Conservation (phyloP, 2,888 invertebrate species). For the Petrolisthes manimaculis region DNA sequence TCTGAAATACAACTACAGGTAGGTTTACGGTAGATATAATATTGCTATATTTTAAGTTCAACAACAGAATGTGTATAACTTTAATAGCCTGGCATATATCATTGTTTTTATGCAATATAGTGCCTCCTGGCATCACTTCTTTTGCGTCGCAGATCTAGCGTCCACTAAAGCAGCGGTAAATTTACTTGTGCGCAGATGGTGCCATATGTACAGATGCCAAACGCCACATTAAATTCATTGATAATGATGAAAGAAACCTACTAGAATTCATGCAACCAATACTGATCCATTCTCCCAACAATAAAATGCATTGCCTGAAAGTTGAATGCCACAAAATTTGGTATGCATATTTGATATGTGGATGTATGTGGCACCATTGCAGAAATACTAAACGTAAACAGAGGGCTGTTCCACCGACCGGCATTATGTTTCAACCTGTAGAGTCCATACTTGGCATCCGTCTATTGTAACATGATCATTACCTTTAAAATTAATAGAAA, state of each 20-base stretch:
- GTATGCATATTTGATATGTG: neutral
- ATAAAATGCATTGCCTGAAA: no score
- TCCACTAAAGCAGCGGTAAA: conserved; percentile 30
- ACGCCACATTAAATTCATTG: neutral
- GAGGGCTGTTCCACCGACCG: conserved; percentile 38
- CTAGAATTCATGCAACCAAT: no score
- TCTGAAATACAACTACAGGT: no score
- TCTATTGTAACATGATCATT: no score
- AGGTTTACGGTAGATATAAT: no score
- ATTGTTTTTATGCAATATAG: neutral
- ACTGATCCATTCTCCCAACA: no score
- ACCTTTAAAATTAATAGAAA: no score
- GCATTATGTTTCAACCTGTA: neutral
- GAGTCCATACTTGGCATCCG: no score
- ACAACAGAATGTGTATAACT: neutral
- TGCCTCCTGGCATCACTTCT: conserved; percentile 32
- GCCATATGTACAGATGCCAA: conserved; percentile 12
- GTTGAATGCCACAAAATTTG: no score
- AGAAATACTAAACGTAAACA: conserved; percentile 57
- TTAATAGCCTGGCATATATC: neutral
- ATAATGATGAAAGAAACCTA: no score
- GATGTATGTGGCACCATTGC: conserved; percentile 30
- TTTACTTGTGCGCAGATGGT: conserved; percentile 41
- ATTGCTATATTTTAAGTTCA: no score
- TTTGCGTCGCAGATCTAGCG: conserved; percentile 57